phyloP scores from a whole-genome alignment of 2,888 invertebrate species.

The Brachylomia viminalis region DNA sequence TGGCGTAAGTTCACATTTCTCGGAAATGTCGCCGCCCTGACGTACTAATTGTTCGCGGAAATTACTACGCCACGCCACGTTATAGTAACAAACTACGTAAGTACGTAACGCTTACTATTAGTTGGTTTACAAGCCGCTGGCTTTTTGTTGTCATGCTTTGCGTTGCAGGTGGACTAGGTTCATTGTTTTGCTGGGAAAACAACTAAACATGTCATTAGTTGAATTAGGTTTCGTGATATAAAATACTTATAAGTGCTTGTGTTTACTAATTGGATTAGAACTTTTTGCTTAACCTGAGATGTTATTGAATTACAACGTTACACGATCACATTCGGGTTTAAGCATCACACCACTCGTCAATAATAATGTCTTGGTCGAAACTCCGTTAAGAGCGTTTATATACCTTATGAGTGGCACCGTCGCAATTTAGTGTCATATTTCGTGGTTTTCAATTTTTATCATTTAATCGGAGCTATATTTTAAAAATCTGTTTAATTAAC shows the following conservation, averaged over 20 bases:
- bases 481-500: too few species aligned
- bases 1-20: constrained; percentile 57
- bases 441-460: too few species aligned
- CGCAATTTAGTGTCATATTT: too few species aligned
- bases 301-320: background rate
- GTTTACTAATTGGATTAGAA: constrained; percentile 27
- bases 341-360: background rate
- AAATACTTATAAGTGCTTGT: constrained; percentile 13
- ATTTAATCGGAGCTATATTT: too few species aligned
- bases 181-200: constrained; percentile 45
- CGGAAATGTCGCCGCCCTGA: constrained; percentile 59
- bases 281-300: background rate
- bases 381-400: too few species aligned
- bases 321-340: background rate
- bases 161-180: constrained; percentile 32
- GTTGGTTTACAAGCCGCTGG: constrained; percentile 40
- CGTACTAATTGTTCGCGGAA: constrained; percentile 72
- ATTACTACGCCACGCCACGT: constrained; percentile 70
- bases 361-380: too few species aligned
- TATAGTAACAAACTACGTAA: constrained; percentile 57
- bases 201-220: constrained; percentile 44
- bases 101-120: constrained; percentile 53
- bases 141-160: constrained; percentile 42
- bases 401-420: too few species aligned
- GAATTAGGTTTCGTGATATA: constrained; percentile 31